These are phyloP conservation scores for Macrosteles quadrilineatus DNA, from an alignment of 1,140 invertebrate genomes.

Conservation along the genomic window DNA sequence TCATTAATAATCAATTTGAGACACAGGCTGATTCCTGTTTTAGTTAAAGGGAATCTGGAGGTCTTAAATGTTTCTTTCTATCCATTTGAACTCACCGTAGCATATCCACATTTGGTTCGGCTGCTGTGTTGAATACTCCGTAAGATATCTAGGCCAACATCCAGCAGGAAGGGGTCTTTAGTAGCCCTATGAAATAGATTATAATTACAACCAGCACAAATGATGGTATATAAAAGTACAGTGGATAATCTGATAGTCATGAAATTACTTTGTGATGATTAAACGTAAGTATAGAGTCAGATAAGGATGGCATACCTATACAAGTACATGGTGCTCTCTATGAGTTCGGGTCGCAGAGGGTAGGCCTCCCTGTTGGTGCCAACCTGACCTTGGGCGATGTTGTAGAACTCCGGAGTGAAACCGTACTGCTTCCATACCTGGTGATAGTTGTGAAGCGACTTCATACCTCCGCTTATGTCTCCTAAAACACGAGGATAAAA, in stretches of 20 bases:
- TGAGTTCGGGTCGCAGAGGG: constrained; percentile 92
- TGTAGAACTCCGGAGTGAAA: constrained; percentile 97
- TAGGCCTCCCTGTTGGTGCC: constrained; percentile 87
- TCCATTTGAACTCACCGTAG: constrained; percentile 79
- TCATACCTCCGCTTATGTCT: constrained; percentile 87
- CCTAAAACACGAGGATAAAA: too few relatives aligned
- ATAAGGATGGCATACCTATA: constrained; percentile 54
- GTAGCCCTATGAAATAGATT: constrained; percentile 66
- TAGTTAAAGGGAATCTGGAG: too few relatives aligned
- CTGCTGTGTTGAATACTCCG: constrained; percentile 88
- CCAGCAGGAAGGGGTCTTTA: constrained; percentile 85
- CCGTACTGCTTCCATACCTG: constrained; percentile 96
- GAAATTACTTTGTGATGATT: too few relatives aligned
- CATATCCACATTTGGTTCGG: constrained; percentile 94
- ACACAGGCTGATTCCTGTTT: too few relatives aligned
- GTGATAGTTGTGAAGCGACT: constrained; percentile 94
- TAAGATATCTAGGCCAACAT: constrained; percentile 88
- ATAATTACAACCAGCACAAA: too few relatives aligned
- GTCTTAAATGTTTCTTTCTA: too few relatives aligned
- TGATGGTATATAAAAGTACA: too few relatives aligned
- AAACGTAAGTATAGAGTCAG: too few relatives aligned
- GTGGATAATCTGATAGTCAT: too few relatives aligned
- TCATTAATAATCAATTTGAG: too few relatives aligned
- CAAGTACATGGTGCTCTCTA: constrained; percentile 97
- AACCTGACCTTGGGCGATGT: constrained; percentile 84